Base-by-base conservation (phyloP, 2,888 invertebrate species). In the Diabrotica balteata region DNA sequence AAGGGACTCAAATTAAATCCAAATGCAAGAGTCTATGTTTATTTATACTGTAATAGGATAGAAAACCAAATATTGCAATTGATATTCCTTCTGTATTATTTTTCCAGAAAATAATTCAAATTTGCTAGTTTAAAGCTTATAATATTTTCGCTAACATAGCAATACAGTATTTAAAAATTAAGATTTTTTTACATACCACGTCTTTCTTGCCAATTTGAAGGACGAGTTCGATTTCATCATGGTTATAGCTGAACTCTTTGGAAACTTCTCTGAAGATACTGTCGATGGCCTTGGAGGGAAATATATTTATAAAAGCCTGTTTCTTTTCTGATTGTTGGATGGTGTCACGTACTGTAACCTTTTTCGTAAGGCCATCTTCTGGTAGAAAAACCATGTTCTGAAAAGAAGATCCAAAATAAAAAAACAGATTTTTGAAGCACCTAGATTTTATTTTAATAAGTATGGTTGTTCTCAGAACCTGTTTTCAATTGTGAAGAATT, bases 381-480 rank as follows among this genome's bases (percentile, higher is more conserved):
- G 81, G 80, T 70, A 81, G 82, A 78, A 84, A 84, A 79, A 86
- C 85, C 86, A 86, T 86, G 77, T 81, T 83, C 85, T 86, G n/a
- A 17, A 53, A 32, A 77, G 59, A 82, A 80, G 32, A 32, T 32
- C 32, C 32, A 32, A 32, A 63, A 71, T 65, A 70, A 65, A 62
- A 59, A 50, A 32, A 4, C 5, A 44, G 8, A 46, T 45, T 8
- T 44, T 44, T 57, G 4, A 32, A 32, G 32, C 32, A 32, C 32
- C 32, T 32, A 32, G 32, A 5, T 32, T 32, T 32, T 32, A 32
- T 32, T 32, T 1, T 32, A 32, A 32, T 4, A 32, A 32, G 5
- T 32, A 32, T 32, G 2, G 32, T 32, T 32, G 4, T 32, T 32
- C 32, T 32, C 5, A 4, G 32, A 32, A 32, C 1, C 5, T 32